Base-by-base conservation (phyloP, 2,888 invertebrate genomes). In the Phytoseiulus persimilis region DNA sequence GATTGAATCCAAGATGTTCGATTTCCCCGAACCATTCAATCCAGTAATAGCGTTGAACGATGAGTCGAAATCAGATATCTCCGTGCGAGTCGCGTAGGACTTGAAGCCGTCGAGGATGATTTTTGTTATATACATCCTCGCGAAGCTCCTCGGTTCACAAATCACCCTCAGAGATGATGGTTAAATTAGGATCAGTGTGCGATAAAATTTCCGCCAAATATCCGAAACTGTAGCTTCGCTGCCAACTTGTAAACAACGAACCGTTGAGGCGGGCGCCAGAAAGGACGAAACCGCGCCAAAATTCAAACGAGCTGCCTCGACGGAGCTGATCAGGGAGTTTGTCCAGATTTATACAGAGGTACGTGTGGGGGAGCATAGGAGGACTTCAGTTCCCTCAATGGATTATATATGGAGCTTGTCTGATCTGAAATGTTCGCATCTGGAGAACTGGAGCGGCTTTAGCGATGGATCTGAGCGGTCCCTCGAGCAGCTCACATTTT, bases 21-120 rank as follows among this genome's bases (percentile, higher is more conserved):
- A 98, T 93, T 99, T 99, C 83, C 99, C 99, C 91, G 97, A 97
- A 11, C 99, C 99, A 93, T 99, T 99, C 89, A 99, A 93, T 0
- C 99, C 99, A 28, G 99, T 99, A 90, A 99, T 99, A 3, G 99
- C 99, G 92, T 99, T 99, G 93, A 99, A 99, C 93, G 96, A 95
- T 0, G 95, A 95, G 93, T 99, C 99, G 92, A 99, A 99, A 0
- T 96, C 96, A 91, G 95, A 95, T 90, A 99, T 95, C 93, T 97
- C 97, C 0, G 97, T 97, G 91, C 97, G 94, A 91, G 96, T 95
- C 0, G 98, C 98, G 92, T 99, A 99, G 0, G 99, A 99, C 93
- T 99, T 99, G 92, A 99, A 99, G 89, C 99, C 99, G 92, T 99
- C 98, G 89, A 99, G 93, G 83, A 96, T 94, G 91, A 99, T 95